Evolutionary conservation across 1,140 invertebrate species (phyloP), one percentile per base, ranked within the genome.

Genomic region (Heterodera schachtii): DNA sequence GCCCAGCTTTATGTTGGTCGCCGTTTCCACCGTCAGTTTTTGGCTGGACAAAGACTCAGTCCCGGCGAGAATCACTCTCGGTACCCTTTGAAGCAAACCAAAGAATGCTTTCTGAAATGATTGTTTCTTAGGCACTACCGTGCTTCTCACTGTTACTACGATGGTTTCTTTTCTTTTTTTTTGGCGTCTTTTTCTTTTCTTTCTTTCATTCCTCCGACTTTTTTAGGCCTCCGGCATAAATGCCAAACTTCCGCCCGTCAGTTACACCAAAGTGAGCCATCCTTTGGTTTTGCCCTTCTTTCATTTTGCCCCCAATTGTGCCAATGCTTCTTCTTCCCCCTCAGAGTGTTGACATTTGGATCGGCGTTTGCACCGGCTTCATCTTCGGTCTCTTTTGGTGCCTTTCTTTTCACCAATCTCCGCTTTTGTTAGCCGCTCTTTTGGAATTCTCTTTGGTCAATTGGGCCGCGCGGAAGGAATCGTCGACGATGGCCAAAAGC

Each of bases 11-110:
- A 92, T 93, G 91, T 83, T 89, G 19, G 95, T 97, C 89, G 96
- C 97, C 90, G 96, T 97, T 78, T 96, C 95, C 47, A 97, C 95
- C 95, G 96, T 97, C 79, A 96, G 95, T 79, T 97, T 97, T 92
- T 98, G 96, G 96, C 85, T 97, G 88, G 96, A 98, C 92, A 95
- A 97, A 92, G 95, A 95, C 89, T 95, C 95, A 70, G 95, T 97
- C 81, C 95, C 95, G 60, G 88, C 89, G 5, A 91, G 95, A 16
- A 95, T 97, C 0, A 96, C 95, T 0, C 91, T 97, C 0, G 95
- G 95, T 4, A 95, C n/a, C n/a, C n/a, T n/a, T n/a, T n/a, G n/a
- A 96, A 52, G 96, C 95, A 46, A 47, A 60, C 85, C 96, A 95
- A 52, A 70, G 4, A 4, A 49, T 49, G 47, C 47, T 6, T 49